Evolutionary conservation across 2,797 vertebrate genomes (phyloP).

Genomic region (Halcyon leucocephala): DNA sequence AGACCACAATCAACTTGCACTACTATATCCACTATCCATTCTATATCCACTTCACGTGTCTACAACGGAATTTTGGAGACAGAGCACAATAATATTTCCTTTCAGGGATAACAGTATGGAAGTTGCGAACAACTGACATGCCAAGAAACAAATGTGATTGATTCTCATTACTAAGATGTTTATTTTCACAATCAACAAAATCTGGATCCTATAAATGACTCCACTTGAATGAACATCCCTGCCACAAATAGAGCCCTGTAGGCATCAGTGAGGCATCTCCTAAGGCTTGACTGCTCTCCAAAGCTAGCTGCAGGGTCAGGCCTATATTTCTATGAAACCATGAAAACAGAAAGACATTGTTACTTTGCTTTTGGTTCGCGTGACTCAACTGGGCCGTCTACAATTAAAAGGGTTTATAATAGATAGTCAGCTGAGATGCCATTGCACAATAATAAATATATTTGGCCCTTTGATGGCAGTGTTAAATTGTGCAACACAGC

Average conservation of each 20-base stretch:
- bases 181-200: not conserved
- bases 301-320: not conserved
- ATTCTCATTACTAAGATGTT: not conserved
- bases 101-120: not conserved
- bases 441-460: not conserved
- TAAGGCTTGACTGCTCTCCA: accelerated
- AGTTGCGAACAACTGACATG: not conserved
- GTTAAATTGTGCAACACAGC: slow-evolving; percentile 27
- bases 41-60: not conserved
- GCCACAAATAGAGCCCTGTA: not conserved
- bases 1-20: not conserved
- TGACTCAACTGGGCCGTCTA: not conserved
- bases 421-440: not conserved
- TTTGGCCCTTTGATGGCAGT: slow-evolving; percentile 66
- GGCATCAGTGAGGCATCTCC: not conserved
- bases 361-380: not conserved
- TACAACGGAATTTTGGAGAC: not conserved
- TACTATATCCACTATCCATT: not conserved
- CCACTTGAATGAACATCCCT: not conserved
- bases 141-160: not conserved
- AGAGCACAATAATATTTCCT: not conserved
- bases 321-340: not conserved
- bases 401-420: not conserved
- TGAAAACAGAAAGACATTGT: not conserved
- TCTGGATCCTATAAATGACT: not conserved